Evolutionary conservation across 2,888 invertebrate genomes (phyloP), one percentile per base, ranked within the genome.

Genomic region (Rhyacophila evoluta): DNA sequence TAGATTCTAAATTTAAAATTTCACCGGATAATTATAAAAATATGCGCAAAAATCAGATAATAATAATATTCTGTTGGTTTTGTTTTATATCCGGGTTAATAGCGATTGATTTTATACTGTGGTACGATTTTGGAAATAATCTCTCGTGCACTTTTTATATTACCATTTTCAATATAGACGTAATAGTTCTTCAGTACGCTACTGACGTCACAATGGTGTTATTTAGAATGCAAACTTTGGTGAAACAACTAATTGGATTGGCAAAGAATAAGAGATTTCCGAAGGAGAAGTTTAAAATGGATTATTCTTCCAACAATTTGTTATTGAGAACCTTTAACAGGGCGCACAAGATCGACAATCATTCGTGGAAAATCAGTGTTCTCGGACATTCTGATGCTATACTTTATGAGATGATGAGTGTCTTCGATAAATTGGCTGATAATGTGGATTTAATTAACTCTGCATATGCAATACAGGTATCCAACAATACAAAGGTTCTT

Each of bases 371-470:
- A 55, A 55, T 55, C 10, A 55, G 19, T 2, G 8, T 55, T 1
- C 6, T 55, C 19, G 55, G 55, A 25, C 6, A 55, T 25, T 55
- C 55, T 55, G 55, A 55, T 12, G 55, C 6, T 25, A 10, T 5
- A 55, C 19, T 55, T 8, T 55, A 55, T 10, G 8, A 8, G 19
- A 1, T 55, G 10, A 55, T 55, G 55, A 10, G 55, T 19, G 10
- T 55, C 15, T 55, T 55, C 19, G 55, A 55, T 8, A 55, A 55
- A 25, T 8, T 55, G 55, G 55, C 55, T n/a, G 74, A 74, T 41
- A 74, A 74, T 55, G 55, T 74, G 10, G 74, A 74, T 74, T 28
- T 74, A 11, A 28, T 74, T 0, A 74, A 74, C 28, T 41, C 28
- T 1, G 27, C 33, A 39, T 41, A 41, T 27, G 74, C 41, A 5